Percentiles rank a stretch among this genome's conserved stretches.
Conservation (phyloP, 2,888 invertebrate genomes). For the Cerceris ruficornis region DNA sequence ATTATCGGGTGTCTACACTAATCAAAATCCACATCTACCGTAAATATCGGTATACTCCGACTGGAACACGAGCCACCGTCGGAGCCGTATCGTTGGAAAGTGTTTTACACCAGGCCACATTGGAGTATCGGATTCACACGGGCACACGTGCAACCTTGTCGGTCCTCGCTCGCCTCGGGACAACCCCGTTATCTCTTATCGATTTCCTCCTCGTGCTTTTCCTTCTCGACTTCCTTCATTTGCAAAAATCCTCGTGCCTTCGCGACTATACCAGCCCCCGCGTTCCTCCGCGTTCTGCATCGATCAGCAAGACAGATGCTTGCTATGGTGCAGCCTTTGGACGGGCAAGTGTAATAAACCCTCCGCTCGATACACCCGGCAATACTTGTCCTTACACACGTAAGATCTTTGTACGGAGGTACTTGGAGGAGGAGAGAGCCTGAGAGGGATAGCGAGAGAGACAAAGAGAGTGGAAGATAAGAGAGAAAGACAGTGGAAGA, state of each 20-base stretch:
- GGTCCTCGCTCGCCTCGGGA: too few relatives aligned
- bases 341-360: conserved; percentile 72
- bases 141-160: too few relatives aligned
- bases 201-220: too few relatives aligned
- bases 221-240: too few relatives aligned
- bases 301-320: conserved; percentile 59
- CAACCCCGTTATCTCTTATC: too few relatives aligned
- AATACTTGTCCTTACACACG: conserved; percentile 10
- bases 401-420: background rate
- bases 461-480: conserved; percentile 6
- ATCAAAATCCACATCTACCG: too few relatives aligned
- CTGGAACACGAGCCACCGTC: too few relatives aligned
- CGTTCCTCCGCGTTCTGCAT: conserved; percentile 19
- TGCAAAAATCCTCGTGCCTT: background rate
- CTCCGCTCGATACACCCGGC: conserved; percentile 37
- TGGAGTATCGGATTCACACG: too few relatives aligned
- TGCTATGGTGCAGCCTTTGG: conserved; percentile 68
- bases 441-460: background rate
- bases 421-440: background rate
- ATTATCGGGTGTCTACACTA: too few relatives aligned
- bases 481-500: conserved; percentile 5
- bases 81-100: too few relatives aligned
- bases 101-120: too few relatives aligned
- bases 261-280: background rate
- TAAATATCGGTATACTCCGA: too few relatives aligned